phyloP scores from a whole-genome alignment of 2,113 vertebrate genomes.

The Carassius carassius region DNA sequence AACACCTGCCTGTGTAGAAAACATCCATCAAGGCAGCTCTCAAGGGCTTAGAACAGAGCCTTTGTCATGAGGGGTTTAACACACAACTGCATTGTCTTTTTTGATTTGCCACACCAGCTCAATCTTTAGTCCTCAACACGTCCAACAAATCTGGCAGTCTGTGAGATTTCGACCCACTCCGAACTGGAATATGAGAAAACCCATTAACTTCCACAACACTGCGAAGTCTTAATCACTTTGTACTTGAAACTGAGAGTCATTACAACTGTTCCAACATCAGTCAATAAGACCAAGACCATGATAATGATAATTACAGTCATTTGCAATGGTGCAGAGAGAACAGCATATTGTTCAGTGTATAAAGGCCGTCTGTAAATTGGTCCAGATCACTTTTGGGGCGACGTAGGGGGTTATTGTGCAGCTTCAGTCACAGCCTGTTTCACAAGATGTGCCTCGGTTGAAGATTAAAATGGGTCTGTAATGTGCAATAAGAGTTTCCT shows the following conservation, averaged over 20 bases:
- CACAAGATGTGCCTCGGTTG: not conserved
- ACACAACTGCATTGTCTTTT: not conserved
- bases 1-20: not conserved
- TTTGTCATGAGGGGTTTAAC: not conserved
- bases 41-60: not conserved
- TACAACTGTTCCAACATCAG: slow-evolving; percentile 44
- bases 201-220: slow-evolving; percentile 27
- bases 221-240: slow-evolving; percentile 27
- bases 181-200: slow-evolving; percentile 31
- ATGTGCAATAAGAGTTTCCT: not conserved
- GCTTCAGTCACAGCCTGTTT: slow-evolving; percentile 37
- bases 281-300: slow-evolving; percentile 36
- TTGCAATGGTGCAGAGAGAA: slow-evolving; percentile 37
- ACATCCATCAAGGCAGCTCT: not conserved
- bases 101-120: not conserved
- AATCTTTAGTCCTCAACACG: slow-evolving; percentile 12
- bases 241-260: slow-evolving; percentile 38
- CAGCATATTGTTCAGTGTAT: slow-evolving; percentile 19
- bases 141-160: slow-evolving; percentile 21
- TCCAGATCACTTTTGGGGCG: slow-evolving; percentile 21
- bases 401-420: slow-evolving; percentile 4
- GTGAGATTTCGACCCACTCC: slow-evolving; percentile 15
- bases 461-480: slow-evolving; percentile 26
- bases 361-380: slow-evolving; percentile 15
- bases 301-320: slow-evolving; percentile 44